phyloP scores from a whole-genome alignment of 2,797 vertebrate species.

The Adrianichthys oophorus region DNA sequence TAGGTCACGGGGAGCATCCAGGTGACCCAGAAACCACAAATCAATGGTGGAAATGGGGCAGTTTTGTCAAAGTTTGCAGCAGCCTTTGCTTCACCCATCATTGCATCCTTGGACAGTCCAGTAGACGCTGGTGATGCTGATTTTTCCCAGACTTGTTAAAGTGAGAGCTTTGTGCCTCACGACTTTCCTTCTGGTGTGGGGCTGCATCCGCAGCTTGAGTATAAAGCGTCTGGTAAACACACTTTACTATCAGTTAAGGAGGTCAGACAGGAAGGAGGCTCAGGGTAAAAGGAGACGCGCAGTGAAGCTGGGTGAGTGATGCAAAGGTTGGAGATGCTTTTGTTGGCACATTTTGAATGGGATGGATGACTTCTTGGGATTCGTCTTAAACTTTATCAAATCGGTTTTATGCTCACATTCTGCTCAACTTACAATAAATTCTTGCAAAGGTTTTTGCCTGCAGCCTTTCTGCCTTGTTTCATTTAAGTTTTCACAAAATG shows the following conservation, averaged over 20 bases:
- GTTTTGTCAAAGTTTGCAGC: slow-evolving; percentile 4
- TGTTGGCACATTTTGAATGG: slow-evolving; percentile 1
- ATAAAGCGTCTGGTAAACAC: slow-evolving; percentile 76
- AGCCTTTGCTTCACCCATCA: neutral
- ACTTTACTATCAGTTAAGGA: slow-evolving; percentile 77
- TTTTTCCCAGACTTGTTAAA: slow-evolving; percentile 34
- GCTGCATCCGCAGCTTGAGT: slow-evolving; percentile 64
- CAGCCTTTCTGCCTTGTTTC: no score
- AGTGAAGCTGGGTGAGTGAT: slow-evolving; percentile 62
- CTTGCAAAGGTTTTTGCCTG: no score
- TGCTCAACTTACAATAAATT: no score
- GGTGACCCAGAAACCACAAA: slow-evolving; percentile 49
- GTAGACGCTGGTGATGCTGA: slow-evolving; percentile 26
- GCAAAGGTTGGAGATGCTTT: slow-evolving; percentile 14
- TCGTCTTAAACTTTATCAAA: no score
- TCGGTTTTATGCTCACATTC: no score
- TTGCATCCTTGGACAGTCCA: slow-evolving; percentile 25
- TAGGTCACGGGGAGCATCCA: slow-evolving; percentile 11
- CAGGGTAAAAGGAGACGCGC: slow-evolving; percentile 47
- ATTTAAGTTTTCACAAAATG: no score
- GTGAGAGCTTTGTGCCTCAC: slow-evolving; percentile 4
- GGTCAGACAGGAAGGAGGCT: slow-evolving; percentile 67
- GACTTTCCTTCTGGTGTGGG: slow-evolving; percentile 12
- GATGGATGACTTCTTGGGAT: neutral
- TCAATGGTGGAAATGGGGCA: slow-evolving; percentile 34